Conservation (phyloP, 2,113 vertebrate genomes). For the Nesoenas mayeri region DNA sequence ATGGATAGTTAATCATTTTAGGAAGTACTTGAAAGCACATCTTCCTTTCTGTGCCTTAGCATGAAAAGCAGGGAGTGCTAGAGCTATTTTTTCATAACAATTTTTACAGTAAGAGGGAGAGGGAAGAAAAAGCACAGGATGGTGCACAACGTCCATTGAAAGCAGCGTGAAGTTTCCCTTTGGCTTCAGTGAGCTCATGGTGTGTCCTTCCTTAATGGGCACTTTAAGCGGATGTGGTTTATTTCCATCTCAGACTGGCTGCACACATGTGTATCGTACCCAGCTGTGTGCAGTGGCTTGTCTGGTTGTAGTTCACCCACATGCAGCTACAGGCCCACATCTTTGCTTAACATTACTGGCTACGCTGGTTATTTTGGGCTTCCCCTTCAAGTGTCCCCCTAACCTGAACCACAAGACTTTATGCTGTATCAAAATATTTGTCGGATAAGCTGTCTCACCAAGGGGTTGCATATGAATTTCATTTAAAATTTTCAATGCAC, state of each 20-base stretch:
- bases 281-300: background rate
- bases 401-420: accelerated
- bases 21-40: background rate
- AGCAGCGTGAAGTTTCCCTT: background rate
- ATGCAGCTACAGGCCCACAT: background rate
- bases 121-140: background rate
- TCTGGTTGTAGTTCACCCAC: background rate
- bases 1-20: background rate
- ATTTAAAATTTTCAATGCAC: background rate
- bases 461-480: background rate
- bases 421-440: background rate
- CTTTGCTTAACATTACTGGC: background rate
- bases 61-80: background rate
- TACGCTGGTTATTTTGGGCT: background rate
- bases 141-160: background rate
- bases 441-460: background rate
- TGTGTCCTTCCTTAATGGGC: background rate
- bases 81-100: background rate
- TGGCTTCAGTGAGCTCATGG: background rate
- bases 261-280: background rate
- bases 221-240: background rate
- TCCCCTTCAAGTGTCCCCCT: background rate
- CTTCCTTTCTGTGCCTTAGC: background rate
- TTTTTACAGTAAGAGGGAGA: background rate
- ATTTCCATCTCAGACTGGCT: background rate